These are phyloP conservation scores for Physocephala rufipes DNA, from an alignment of 2,888 invertebrate genomes.

Conservation along the genomic window DNA sequence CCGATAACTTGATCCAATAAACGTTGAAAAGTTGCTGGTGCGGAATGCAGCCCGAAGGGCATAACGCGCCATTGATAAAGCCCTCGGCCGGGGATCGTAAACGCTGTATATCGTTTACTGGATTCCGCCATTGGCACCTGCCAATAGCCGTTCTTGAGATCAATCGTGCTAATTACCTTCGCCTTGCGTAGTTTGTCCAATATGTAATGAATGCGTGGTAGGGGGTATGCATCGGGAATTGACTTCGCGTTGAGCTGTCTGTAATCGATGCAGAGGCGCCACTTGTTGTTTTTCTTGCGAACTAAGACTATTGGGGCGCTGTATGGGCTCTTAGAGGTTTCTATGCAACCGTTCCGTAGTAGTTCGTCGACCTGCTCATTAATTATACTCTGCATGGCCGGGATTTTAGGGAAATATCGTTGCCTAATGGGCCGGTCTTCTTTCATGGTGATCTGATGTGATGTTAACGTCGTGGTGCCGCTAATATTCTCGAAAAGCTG, in stretches of 20 bases:
- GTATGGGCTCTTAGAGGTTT: constrained; percentile 21
- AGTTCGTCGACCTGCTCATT: constrained; percentile 24
- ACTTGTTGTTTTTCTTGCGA: constrained; percentile 23
- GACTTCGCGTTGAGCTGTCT: constrained; percentile 14
- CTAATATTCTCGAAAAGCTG: too few species aligned
- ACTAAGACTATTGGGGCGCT: constrained; percentile 25
- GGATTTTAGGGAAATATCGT: constrained; percentile 31
- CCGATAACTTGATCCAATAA: background rate
- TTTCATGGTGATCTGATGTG: constrained; percentile 22
- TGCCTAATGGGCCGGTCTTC: constrained; percentile 21
- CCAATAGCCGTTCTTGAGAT: constrained; percentile 19
- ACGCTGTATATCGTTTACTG: constrained; percentile 3
- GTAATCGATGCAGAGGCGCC: constrained; percentile 33
- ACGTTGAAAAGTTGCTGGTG: background rate
- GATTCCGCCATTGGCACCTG: background rate
- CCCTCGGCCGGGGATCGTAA: constrained; percentile 1
- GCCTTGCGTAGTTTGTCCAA: background rate
- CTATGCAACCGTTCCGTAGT: constrained; percentile 4
- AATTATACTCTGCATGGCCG: constrained; percentile 30
- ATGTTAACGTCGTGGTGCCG: background rate
- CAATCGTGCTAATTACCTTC: constrained; percentile 1
- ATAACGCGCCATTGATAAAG: constrained; percentile 16
- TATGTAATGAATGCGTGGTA: constrained; percentile 4
- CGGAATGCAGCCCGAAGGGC: background rate
- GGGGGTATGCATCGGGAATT: constrained; percentile 18